These are phyloP conservation scores for Aphaenogaster rudis DNA, from an alignment of 1,140 invertebrate species.

Conservation along the genomic window DNA sequence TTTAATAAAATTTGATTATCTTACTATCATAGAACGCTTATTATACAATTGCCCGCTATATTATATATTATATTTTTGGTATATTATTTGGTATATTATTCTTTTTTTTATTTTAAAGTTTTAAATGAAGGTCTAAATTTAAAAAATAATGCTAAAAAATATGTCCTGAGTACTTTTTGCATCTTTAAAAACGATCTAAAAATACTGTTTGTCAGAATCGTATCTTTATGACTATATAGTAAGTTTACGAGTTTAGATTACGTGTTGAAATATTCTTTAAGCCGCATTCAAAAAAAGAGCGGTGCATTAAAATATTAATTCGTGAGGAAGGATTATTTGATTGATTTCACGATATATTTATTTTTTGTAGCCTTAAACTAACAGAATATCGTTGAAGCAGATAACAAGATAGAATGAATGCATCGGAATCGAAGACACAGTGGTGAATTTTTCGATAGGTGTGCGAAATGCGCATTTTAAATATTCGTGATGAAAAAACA, in stretches of 20 bases:
- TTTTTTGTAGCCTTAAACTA: background rate
- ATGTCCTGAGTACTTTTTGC: background rate
- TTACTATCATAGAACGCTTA: background rate
- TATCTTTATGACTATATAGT: background rate
- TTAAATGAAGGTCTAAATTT: background rate
- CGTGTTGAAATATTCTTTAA: background rate
- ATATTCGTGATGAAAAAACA: background rate
- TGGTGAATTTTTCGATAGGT: background rate
- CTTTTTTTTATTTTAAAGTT: background rate
- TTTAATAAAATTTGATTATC: background rate
- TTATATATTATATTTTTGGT: background rate
- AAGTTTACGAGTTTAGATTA: background rate
- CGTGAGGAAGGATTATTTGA: background rate
- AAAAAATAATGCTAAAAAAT: background rate
- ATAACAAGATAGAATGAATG: background rate
- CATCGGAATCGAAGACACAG: background rate
- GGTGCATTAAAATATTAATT: background rate
- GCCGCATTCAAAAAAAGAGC: background rate
- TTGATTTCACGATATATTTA: conserved; percentile 6
- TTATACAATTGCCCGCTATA: background rate
- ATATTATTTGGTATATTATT: background rate
- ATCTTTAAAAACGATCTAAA: background rate
- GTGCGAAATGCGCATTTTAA: background rate
- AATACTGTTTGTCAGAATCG: background rate
- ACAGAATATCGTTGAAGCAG: background rate